A percentile compares a stretch with the other conserved stretches of the same genome.
These are phyloP conservation scores for Mesaphorura yosii DNA, from an alignment of 1,140 invertebrate species.

Conservation along the genomic window DNA sequence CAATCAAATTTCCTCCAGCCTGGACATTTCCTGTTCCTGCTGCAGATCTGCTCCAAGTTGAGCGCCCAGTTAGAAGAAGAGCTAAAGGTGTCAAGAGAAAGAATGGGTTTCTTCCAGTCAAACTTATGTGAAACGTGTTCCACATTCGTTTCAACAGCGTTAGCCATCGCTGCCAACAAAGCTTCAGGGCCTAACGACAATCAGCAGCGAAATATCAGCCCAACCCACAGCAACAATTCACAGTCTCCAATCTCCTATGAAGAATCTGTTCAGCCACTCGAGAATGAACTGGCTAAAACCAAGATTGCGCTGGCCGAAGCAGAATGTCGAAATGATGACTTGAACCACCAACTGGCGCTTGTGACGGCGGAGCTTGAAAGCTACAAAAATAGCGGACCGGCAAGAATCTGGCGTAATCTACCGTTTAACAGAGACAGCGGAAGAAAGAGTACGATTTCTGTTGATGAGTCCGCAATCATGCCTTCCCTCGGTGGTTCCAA, in stretches of 20 bases:
- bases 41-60: slow-evolving; percentile 64
- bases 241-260: neutral
- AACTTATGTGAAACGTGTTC: slow-evolving; percentile 26
- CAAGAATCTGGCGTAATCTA: slow-evolving; percentile 21
- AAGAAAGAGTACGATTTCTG: slow-evolving; percentile 2
- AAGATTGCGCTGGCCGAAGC: slow-evolving; percentile 94
- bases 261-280: slow-evolving; percentile 64
- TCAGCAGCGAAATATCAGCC: slow-evolving; percentile 1
- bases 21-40: too few relatives aligned
- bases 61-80: slow-evolving; percentile 66
- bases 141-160: slow-evolving; percentile 22
- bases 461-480: neutral
- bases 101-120: slow-evolving; percentile 24
- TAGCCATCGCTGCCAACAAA: slow-evolving; percentile 13
- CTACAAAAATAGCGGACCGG: slow-evolving; percentile 41
- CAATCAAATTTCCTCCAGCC: neutral
- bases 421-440: slow-evolving; percentile 19
- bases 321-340: slow-evolving; percentile 90
- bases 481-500: neutral
- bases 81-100: slow-evolving; percentile 40
- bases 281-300: slow-evolving; percentile 88
- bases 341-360: slow-evolving; percentile 80
- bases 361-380: slow-evolving; percentile 68
- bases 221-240: neutral
- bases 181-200: neutral